Percentiles rank a stretch among this genome's conserved stretches.
phyloP scores from a whole-genome alignment of 2,888 invertebrate genomes.

The Drosophila imparisetae region DNA sequence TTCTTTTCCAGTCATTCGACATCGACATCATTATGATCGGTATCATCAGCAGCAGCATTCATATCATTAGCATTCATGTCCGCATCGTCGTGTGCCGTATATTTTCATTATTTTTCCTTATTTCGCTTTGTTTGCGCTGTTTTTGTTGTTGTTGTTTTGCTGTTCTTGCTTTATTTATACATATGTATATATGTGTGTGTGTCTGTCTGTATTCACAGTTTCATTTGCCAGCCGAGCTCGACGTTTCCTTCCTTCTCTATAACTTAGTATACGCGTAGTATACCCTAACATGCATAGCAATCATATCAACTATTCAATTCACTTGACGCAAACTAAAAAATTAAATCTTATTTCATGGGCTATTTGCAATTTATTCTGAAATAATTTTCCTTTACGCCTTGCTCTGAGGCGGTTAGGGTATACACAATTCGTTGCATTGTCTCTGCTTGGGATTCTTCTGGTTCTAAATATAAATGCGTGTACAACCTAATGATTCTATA shows the following conservation, averaged over 20 bases:
- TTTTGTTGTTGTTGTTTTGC: neutral
- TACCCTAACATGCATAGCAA: slow-evolving; percentile 20
- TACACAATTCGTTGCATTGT: slow-evolving; percentile 17
- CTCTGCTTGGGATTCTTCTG: slow-evolving; percentile 44
- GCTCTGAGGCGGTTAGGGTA: slow-evolving; percentile 6
- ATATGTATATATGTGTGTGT: neutral
- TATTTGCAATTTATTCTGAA: neutral
- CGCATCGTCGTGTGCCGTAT: slow-evolving; percentile 33
- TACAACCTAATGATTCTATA: slow-evolving; percentile 83
- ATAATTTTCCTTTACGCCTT: neutral
- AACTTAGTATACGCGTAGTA: slow-evolving; percentile 13
- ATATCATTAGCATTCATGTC: slow-evolving; percentile 34
- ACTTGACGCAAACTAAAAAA: neutral
- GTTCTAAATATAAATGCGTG: slow-evolving; percentile 79
- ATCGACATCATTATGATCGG: slow-evolving; percentile 20
- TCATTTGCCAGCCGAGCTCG: slow-evolving; percentile 32
- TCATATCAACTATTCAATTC: neutral
- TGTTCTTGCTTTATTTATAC: slow-evolving; percentile 34
- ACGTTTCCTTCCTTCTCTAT: slow-evolving; percentile 30
- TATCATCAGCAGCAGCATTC: slow-evolving; percentile 7
- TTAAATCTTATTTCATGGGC: neutral
- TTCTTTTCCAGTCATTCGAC: slow-evolving; percentile 16
- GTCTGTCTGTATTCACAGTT: slow-evolving; percentile 34
- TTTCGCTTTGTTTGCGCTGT: slow-evolving; percentile 7
- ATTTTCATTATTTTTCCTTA: slow-evolving; percentile 27